phyloP scores from a whole-genome alignment of 1,140 invertebrate genomes.

The Zaprionus ornatus region DNA sequence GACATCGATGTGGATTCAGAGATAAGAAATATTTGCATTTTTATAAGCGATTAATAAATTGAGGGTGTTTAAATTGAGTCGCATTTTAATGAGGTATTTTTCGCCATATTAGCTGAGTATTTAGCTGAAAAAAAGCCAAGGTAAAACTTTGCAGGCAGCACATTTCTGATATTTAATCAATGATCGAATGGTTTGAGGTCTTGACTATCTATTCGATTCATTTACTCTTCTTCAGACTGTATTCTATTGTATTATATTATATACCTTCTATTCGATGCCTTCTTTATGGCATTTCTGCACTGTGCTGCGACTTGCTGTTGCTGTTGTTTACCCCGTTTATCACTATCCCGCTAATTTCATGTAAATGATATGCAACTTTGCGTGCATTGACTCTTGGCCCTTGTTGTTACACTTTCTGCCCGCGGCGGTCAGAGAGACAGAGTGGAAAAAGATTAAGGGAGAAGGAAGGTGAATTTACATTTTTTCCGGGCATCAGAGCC shows the following conservation, averaged over 20 bases:
- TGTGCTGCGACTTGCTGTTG: background rate
- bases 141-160: too few species aligned
- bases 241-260: too few species aligned
- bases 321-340: conserved; percentile 35
- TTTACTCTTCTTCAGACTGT: too few species aligned
- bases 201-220: too few species aligned
- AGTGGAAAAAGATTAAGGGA: background rate
- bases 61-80: background rate
- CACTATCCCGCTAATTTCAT: conserved; percentile 61
- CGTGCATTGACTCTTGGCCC: conserved; percentile 38
- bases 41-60: background rate
- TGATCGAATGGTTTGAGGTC: too few species aligned
- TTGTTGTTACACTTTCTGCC: conserved; percentile 70
- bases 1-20: background rate
- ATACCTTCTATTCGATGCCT: background rate
- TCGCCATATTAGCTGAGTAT: background rate
- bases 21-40: background rate
- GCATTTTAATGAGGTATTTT: background rate
- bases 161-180: too few species aligned
- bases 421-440: conserved; percentile 29
- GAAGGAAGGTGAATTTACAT: conserved; percentile 43
- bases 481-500: conserved; percentile 37
- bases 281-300: background rate
- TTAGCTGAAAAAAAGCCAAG: background rate
- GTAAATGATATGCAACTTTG: conserved; percentile 50